These are phyloP conservation scores for Orgyia antiqua DNA, from an alignment of 2,888 invertebrate genomes.

Conservation along the genomic window DNA sequence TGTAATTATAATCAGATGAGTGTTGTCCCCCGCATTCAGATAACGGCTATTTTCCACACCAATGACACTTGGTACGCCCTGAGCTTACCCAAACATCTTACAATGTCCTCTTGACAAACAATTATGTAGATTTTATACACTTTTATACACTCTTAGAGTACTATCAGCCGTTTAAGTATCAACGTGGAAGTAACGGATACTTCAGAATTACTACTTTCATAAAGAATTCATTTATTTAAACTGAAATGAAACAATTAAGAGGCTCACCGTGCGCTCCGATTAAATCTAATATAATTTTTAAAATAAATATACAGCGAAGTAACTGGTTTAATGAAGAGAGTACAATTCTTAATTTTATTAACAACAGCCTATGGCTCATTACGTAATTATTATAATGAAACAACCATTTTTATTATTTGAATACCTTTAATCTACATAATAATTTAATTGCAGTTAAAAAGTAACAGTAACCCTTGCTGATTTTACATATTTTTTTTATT, in stretches of 20 bases:
- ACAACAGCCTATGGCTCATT: not conserved
- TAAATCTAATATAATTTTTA: not conserved
- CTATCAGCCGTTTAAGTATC: slow-evolving; percentile 17
- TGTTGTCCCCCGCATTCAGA: slow-evolving; percentile 17
- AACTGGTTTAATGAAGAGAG: not conserved
- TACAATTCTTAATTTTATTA: not conserved
- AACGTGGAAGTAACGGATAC: slow-evolving; percentile 12
- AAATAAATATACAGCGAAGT: not conserved
- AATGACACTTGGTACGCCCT: slow-evolving; percentile 14
- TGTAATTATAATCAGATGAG: slow-evolving; percentile 22
- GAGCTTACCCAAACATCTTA: slow-evolving; percentile 23
- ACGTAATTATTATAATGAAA: not conserved
- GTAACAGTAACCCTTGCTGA: no score
- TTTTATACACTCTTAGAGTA: slow-evolving; percentile 22
- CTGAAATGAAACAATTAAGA: slow-evolving; percentile 8
- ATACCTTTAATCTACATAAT: not conserved
- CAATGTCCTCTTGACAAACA: slow-evolving; percentile 26
- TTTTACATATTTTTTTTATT: no score
- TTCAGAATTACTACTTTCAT: slow-evolving; percentile 13
- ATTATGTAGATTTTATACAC: slow-evolving; percentile 31
- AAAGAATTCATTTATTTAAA: slow-evolving; percentile 22
- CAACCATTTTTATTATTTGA: not conserved
- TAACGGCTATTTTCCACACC: slow-evolving; percentile 13
- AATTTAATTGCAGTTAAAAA: no score
- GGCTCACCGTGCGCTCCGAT: slow-evolving; percentile 1